Conservation (phyloP, 2,888 invertebrate species). For the Orthonychiurus folsomi region DNA sequence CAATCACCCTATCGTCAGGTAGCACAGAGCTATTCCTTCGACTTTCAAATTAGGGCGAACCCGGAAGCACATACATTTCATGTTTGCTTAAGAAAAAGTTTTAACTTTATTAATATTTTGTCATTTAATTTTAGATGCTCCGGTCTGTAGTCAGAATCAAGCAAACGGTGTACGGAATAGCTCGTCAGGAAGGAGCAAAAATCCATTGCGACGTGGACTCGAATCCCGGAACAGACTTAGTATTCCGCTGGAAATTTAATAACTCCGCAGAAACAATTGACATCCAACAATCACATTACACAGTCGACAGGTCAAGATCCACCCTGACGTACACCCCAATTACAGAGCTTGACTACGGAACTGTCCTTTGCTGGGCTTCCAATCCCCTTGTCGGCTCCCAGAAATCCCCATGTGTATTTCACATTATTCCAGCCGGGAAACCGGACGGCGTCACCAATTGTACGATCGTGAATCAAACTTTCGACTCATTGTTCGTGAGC, state of each 20-base stretch:
- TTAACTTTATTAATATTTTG: slow-evolving; percentile 1
- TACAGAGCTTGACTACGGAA: slow-evolving; percentile 64
- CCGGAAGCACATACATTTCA: too few relatives aligned
- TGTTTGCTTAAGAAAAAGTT: too few relatives aligned
- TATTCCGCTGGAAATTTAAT: slow-evolving; percentile 68
- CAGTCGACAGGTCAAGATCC: slow-evolving; percentile 56
- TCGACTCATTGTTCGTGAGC: slow-evolving; percentile 61
- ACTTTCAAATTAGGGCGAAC: too few relatives aligned
- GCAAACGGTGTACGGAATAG: slow-evolving; percentile 62
- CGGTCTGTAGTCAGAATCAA: slow-evolving; percentile 62
- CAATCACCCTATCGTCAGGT: too few relatives aligned
- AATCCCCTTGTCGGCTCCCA: slow-evolving; percentile 61
- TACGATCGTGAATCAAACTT: slow-evolving; percentile 63
- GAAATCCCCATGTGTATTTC: slow-evolving; percentile 62
- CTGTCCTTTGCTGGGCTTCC: slow-evolving; percentile 62
- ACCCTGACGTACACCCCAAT: slow-evolving; percentile 61
- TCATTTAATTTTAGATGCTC: slow-evolving; percentile 59
- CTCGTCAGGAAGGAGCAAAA: slow-evolving; percentile 58
- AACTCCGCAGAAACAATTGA: slow-evolving; percentile 61
- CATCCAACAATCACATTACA: slow-evolving; percentile 55
- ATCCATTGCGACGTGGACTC: slow-evolving; percentile 64
- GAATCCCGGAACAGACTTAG: slow-evolving; percentile 59
- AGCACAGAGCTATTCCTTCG: too few relatives aligned
- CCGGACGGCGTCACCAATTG: slow-evolving; percentile 66
- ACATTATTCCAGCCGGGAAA: slow-evolving; percentile 66